A percentile compares a stretch with the other conserved stretches of the same genome.
phyloP scores from a whole-genome alignment of 2,797 vertebrate genomes.

The Characodon lateralis region DNA sequence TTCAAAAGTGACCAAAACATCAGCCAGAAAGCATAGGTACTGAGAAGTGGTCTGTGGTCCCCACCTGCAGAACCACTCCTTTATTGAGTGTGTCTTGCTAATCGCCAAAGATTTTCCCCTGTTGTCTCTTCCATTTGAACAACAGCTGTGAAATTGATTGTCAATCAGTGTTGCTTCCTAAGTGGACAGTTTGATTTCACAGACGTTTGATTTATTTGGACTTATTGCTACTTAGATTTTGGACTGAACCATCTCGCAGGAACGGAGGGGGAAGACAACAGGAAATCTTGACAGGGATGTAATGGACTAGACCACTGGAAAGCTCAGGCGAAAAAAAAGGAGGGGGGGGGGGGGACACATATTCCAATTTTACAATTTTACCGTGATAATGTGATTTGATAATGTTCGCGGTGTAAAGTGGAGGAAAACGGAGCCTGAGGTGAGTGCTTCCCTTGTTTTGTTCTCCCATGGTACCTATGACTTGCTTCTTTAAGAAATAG shows the following conservation, averaged over 20 bases:
- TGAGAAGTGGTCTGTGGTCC: too few species aligned
- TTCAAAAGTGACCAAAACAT: too few species aligned
- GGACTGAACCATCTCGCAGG: constrained; percentile 77
- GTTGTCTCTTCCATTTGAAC: too few species aligned
- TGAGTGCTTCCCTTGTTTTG: constrained; percentile 52
- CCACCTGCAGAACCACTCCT: too few species aligned
- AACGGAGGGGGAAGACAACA: constrained; percentile 57
- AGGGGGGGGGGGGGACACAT: constrained; percentile 68
- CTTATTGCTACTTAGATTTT: constrained; percentile 82
- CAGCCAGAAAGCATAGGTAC: too few species aligned
- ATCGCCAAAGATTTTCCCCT: too few species aligned
- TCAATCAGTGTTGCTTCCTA: too few species aligned
- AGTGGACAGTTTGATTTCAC: too few species aligned
- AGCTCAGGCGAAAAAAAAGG: constrained; percentile 71
- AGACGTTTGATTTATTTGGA: too few species aligned
- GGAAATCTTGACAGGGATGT: constrained; percentile 82
- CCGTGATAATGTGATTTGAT: constrained; percentile 77
- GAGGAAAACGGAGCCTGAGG: constrained; percentile 42
- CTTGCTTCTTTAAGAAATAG: too few species aligned
- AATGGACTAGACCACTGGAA: constrained; percentile 79
- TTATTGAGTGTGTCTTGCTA: too few species aligned
- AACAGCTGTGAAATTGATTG: too few species aligned
- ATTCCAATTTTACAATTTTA: constrained; percentile 77
- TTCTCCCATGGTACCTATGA: neutral
- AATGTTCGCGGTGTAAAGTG: constrained; percentile 37